Percentiles rank a stretch among this genome's conserved stretches.
Evolutionary conservation across 2,113 vertebrate genomes (phyloP).

Genomic region (Mola mola): DNA sequence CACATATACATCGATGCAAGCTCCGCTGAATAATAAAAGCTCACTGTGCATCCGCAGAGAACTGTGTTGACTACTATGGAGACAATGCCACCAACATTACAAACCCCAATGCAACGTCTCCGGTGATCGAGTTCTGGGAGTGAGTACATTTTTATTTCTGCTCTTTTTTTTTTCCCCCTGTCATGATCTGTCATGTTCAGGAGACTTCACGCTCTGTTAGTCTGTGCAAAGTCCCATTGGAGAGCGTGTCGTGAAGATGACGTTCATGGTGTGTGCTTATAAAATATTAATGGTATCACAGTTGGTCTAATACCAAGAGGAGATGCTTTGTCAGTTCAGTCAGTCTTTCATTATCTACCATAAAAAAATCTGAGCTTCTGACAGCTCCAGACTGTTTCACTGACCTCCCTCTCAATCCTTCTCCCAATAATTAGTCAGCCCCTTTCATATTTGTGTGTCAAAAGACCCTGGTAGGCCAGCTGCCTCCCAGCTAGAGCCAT

Average conservation of each 20-base stretch:
- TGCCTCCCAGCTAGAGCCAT: constrained; percentile 79
- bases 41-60: constrained; percentile 80
- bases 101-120: constrained; percentile 91
- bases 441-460: constrained; percentile 79
- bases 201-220: background rate
- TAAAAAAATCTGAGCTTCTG: constrained; percentile 23
- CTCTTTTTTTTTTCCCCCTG: background rate
- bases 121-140: constrained; percentile 99
- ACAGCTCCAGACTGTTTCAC: constrained; percentile 19
- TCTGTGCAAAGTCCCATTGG: constrained; percentile 6
- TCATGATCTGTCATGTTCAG: background rate
- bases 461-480: constrained; percentile 72
- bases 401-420: constrained; percentile 33
- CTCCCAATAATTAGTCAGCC: constrained; percentile 78
- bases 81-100: constrained; percentile 92
- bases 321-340: background rate
- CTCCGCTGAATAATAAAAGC: background rate
- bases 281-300: constrained; percentile 10
- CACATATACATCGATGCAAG: too few relatives aligned
- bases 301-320: background rate
- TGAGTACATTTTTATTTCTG: constrained; percentile 82
- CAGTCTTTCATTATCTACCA: constrained; percentile 1
- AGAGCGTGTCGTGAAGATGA: background rate
- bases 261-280: constrained; percentile 13
- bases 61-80: constrained; percentile 94